Evolutionary conservation across 1,140 invertebrate genomes (phyloP).

Genomic region (Atta texana): DNA sequence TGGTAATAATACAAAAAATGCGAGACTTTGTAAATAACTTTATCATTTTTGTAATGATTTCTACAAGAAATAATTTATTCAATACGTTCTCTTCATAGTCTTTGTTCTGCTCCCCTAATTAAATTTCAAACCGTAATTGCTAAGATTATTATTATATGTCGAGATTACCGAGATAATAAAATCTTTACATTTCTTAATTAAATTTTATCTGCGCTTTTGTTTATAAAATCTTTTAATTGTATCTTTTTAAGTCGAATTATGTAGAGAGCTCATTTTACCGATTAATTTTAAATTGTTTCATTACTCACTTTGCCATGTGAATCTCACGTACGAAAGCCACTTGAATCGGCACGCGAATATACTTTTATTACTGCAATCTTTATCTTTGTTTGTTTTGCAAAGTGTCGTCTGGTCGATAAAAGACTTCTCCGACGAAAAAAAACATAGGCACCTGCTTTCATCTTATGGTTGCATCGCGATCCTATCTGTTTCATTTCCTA

Average conservation of each 20-base stretch:
- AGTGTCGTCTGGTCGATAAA: conserved; percentile 22
- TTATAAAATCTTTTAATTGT: background rate
- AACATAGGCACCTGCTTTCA: background rate
- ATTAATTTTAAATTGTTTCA: background rate
- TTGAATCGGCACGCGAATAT: conserved; percentile 16
- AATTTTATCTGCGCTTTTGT: background rate
- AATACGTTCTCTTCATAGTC: background rate
- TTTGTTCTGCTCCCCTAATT: background rate
- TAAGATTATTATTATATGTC: background rate
- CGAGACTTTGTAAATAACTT: background rate
- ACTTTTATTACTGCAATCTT: background rate
- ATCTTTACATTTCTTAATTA: background rate
- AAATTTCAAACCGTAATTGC: background rate
- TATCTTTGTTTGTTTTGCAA: conserved; percentile 44
- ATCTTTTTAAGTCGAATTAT: background rate
- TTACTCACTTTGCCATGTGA: background rate
- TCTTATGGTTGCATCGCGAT: background rate
- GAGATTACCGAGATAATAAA: background rate
- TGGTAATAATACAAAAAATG: background rate
- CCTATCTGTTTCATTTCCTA: background rate
- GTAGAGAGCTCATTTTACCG: background rate
- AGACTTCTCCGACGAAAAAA: background rate
- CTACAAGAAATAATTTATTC: background rate
- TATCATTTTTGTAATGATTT: background rate
- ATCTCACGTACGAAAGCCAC: background rate